Base-by-base conservation (phyloP, 2,797 vertebrate genomes). In the Poecile montanus region DNA sequence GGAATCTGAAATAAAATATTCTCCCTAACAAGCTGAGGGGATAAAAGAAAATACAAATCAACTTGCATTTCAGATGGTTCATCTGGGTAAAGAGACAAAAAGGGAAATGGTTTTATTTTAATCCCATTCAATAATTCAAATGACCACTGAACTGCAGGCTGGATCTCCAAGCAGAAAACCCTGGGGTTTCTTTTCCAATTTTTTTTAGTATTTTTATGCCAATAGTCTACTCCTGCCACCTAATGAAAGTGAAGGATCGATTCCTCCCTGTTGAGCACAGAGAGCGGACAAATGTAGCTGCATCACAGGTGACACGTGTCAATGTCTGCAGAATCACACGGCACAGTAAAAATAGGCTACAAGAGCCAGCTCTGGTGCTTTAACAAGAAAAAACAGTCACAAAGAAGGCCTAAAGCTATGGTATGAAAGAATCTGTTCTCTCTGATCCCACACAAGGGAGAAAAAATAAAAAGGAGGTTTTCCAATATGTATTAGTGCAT, bases 91-190 rank as follows among this genome's bases (percentile, higher is more conserved):
- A 96, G 93, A 73, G 84, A 93, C 45, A 91, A 80, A 96, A 96
- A 95, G 40, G 89, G 67, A 96, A 97, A 91, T 84, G 38, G 80
- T 86, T 98, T 97, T 95, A 95, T 96, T 96, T 97, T 95, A 91
- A 78, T 93, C 90, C 71, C 88, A 96, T 96, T 97, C 95, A 97
- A 95, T 97, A 97, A 98, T 97, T 97, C 93, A 98, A 97, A 97
- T 97, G 95, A 93, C 95, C 95, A 75, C 81, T 92, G 91, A 94
- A 95, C 92, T 89, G 87, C 66, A 53, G 93, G 74, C 79, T 96
- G 62, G 83, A 73, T 96, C 90, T 95, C 95, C 89, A 96, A 93
- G 93, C 63, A 97, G 93, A 97, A 97, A 95, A 93, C 92, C 93
- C 91, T 96, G 86, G 88, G 92, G 83, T 95, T 96, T 94, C 90